Evolutionary conservation across 2,888 invertebrate genomes (phyloP).

Genomic region (Ethmia dodecea): DNA sequence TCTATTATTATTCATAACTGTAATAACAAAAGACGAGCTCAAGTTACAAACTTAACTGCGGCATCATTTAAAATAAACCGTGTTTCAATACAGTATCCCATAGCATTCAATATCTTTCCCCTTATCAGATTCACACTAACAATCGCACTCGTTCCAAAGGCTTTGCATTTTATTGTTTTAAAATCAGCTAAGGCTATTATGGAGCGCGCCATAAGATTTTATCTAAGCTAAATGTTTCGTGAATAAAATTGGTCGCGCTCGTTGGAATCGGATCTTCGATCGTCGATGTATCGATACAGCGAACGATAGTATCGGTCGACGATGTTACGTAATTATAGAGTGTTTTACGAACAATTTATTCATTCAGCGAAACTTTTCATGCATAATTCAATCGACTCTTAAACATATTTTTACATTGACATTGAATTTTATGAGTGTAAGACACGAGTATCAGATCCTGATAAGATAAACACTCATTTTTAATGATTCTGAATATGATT

Average conservation of each 20-base stretch:
- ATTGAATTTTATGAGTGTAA: constrained; percentile 8
- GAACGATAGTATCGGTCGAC: constrained; percentile 50
- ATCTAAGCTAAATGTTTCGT: constrained; percentile 70
- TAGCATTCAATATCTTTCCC: constrained; percentile 44
- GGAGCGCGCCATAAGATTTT: constrained; percentile 52
- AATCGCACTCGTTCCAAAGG: constrained; percentile 49
- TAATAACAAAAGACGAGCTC: constrained; percentile 28
- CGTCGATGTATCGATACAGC: constrained; percentile 41
- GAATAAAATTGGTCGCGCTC: constrained; percentile 72
- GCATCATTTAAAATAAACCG: constrained; percentile 40
- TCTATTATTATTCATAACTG: no score
- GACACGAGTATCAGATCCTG: no score
- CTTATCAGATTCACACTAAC: constrained; percentile 66
- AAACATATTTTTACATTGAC: constrained; percentile 11
- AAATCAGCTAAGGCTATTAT: constrained; percentile 42
- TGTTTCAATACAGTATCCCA: constrained; percentile 40
- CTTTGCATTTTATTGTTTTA: constrained; percentile 59
- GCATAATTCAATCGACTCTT: constrained; percentile 42
- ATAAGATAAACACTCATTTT: no score
- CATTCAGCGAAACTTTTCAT: constrained; percentile 46
- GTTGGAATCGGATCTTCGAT: constrained; percentile 56
- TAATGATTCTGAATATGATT: no score
- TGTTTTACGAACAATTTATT: constrained; percentile 40
- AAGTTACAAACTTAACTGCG: constrained; percentile 22
- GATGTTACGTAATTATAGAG: constrained; percentile 67